phyloP scores from a whole-genome alignment of 2,113 vertebrate genomes.

The Rhinolophus ferrumequinum region DNA sequence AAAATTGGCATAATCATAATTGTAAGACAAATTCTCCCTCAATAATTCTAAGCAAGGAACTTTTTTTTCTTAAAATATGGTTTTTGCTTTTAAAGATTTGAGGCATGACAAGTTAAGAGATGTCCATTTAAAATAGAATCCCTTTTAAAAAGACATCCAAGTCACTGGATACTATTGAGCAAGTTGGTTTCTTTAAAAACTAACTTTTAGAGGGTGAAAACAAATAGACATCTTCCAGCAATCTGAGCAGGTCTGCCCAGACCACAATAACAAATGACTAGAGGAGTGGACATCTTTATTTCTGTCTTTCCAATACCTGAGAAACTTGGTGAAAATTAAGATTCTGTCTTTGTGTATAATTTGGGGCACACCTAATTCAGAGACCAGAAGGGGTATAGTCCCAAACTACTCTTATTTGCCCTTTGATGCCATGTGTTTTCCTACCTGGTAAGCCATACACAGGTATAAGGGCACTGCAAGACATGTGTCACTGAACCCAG shows the following conservation, averaged over 20 bases:
- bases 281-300: not conserved
- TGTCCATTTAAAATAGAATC: not conserved
- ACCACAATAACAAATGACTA: not conserved
- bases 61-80: not conserved
- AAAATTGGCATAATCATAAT: not conserved
- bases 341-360: not conserved
- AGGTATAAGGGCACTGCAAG: not conserved
- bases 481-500: not conserved
- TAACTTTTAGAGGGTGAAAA: not conserved
- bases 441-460: not conserved
- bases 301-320: not conserved
- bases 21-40: not conserved
- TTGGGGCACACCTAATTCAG: not conserved
- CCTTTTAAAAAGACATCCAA: not conserved
- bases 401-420: not conserved
- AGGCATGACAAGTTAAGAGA: not conserved
- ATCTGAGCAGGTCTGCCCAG: not conserved
- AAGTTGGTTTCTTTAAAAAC: not conserved
- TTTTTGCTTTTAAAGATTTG: not conserved
- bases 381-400: not conserved
- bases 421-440: not conserved
- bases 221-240: not conserved
- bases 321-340: not conserved
- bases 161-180: not conserved
- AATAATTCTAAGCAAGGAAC: not conserved